A percentile compares a stretch with the other conserved stretches of the same genome.
These are phyloP conservation scores for Salarias fasciatus DNA, from an alignment of 2,797 vertebrate genomes.

Conservation along the genomic window DNA sequence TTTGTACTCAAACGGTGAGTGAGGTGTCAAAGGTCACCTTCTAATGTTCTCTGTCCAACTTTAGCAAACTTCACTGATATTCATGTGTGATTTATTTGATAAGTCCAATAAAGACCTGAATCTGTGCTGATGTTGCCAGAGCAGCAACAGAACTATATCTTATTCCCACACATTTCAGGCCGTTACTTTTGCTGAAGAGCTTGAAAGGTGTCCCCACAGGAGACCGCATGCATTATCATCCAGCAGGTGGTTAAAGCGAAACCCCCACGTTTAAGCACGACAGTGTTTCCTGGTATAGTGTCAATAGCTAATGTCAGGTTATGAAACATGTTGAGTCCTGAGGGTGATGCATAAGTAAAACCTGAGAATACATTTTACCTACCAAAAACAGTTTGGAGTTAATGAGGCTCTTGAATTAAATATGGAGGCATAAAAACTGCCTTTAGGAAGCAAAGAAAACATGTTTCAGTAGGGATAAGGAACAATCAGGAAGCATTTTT, in stretches of 20 bases:
- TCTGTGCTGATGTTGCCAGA: slow-evolving; percentile 39
- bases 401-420: too few species aligned
- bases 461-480: too few species aligned
- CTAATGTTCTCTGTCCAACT: slow-evolving; percentile 19
- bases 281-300: too few species aligned
- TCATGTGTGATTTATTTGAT: slow-evolving; percentile 27
- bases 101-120: slow-evolving; percentile 37
- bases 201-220: not conserved
- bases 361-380: too few species aligned
- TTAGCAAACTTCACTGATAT: slow-evolving; percentile 28
- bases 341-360: too few species aligned
- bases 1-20: slow-evolving; percentile 2
- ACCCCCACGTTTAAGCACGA: too few species aligned
- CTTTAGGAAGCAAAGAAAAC: too few species aligned
- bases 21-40: slow-evolving; percentile 11
- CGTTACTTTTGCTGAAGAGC: not conserved
- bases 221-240: not conserved
- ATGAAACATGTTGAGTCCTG: too few species aligned
- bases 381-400: too few species aligned
- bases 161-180: slow-evolving; percentile 14
- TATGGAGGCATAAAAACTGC: too few species aligned
- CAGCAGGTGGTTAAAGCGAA: not conserved
- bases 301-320: too few species aligned
- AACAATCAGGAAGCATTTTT: too few species aligned
- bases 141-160: slow-evolving; percentile 25